Evolutionary conservation across 2,888 invertebrate species (phyloP), one percentile per base, ranked within the genome.

Genomic region (Dorcus hopei): DNA sequence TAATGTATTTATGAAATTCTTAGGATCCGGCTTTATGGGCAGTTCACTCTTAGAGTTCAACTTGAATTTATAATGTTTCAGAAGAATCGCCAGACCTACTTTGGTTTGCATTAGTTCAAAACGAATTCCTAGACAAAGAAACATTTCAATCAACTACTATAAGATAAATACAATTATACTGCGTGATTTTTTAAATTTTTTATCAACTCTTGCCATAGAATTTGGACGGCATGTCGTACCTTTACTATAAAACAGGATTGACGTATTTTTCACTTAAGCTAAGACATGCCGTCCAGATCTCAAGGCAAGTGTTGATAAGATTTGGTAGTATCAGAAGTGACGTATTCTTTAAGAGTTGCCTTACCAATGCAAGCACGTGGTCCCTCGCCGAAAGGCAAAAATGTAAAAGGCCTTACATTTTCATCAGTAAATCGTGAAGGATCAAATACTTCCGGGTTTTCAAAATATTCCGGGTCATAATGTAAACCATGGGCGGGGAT

Each of bases 61-160:
- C 3, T 60, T 63, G 40, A 74, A 65, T 50, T 58, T 63, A 52
- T 65, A 72, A 39, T 70, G 66, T 16, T 57, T 66, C 33, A 74
- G 41, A 7, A 68, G 48, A n/a, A 43, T 58, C 7, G 64, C 54
- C 2, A 74, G 40, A 1, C 68, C 72, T 6, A 71, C 57, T 62
- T 73, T 74, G 4, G 66, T 64, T 63, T 74, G 72, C 45, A 74
- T 49, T 45, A 72, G 49, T 9, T 70, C 75, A 65, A 74, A 74
- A 9, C 74, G 63, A 54, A 68, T 65, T 19, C 74, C 73, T 74
- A 52, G 19, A 67, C 67, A 19, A 19, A 3, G 3, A 19, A 2
- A 19, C 19, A 2, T 2, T 2, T 19, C 3, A 2, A 3, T 19
- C 19, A 19, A 19, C 19, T 19, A 19, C 19, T 3, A 19, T 19